Evolutionary conservation across 2,888 invertebrate species (phyloP).

Genomic region (Camptogramma bilineatum): DNA sequence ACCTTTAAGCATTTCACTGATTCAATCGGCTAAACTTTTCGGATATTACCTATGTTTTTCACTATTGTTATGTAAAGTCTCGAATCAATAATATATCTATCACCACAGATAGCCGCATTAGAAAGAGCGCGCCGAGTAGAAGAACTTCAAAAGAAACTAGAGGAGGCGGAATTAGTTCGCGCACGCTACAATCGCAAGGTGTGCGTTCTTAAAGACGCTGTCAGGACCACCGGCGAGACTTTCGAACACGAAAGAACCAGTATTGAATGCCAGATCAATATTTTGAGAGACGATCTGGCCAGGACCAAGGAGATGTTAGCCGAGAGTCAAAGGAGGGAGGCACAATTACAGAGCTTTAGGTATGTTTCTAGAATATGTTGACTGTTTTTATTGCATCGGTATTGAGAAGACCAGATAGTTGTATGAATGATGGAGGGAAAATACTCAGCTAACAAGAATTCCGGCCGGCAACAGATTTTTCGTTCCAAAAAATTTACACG

Average conservation of each 20-base stretch:
- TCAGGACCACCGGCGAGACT: conserved; percentile 87
- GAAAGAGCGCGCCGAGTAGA: conserved; percentile 94
- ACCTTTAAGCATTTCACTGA: no score
- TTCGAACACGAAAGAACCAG: conserved; percentile 89
- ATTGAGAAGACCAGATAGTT: neutral
- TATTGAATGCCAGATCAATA: conserved; percentile 88
- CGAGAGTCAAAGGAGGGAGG: conserved; percentile 91
- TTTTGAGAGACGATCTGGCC: conserved; percentile 91
- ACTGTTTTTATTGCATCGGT: neutral
- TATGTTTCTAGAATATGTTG: conserved; percentile 3
- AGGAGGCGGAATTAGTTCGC: conserved; percentile 92
- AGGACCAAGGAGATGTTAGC: conserved; percentile 90
- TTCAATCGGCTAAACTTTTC: no score
- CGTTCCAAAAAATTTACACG: no score
- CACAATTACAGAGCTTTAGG: conserved; percentile 91
- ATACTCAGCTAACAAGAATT: no score
- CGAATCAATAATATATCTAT: neutral
- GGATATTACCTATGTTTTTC: no score
- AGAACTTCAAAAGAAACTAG: conserved; percentile 91
- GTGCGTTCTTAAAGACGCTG: conserved; percentile 89
- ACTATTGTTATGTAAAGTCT: no score
- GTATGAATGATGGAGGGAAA: neutral
- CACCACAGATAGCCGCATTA: conserved; percentile 89
- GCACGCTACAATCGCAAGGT: conserved; percentile 91
- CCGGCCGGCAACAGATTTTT: no score